These are phyloP conservation scores for Bombylius discolor DNA, from an alignment of 2,888 invertebrate species.

Conservation along the genomic window DNA sequence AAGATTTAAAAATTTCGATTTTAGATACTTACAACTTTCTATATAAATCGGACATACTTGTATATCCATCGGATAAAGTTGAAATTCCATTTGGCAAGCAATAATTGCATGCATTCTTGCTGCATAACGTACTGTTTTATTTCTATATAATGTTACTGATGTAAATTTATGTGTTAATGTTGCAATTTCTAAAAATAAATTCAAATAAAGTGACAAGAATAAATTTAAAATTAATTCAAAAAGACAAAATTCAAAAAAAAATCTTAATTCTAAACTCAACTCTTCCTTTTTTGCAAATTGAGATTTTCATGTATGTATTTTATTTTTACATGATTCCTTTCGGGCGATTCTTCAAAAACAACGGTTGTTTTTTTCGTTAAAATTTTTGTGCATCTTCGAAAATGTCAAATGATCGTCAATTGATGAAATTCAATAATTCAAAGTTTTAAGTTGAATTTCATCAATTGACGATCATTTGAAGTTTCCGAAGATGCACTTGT, in stretches of 20 bases:
- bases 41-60: conserved; percentile 73
- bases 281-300: neutral
- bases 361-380: too few species aligned
- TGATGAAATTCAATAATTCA: too few species aligned
- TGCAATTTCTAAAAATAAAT: conserved; percentile 54
- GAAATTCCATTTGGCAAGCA: conserved; percentile 79
- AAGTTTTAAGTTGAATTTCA: too few species aligned
- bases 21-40: conserved; percentile 61
- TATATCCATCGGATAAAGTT: conserved; percentile 75
- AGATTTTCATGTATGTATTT: neutral
- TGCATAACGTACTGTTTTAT: conserved; percentile 67
- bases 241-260: too few species aligned
- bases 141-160: conserved; percentile 64
- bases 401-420: too few species aligned
- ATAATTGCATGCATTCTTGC: conserved; percentile 75
- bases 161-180: conserved; percentile 68
- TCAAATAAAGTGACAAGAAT: conserved; percentile 8
- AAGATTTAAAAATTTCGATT: neutral
- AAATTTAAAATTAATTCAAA: conserved; percentile 19
- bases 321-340: too few species aligned
- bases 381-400: too few species aligned
- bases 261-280: too few species aligned
- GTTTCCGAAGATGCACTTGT: too few species aligned
- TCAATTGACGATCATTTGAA: too few species aligned
- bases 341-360: too few species aligned